Base-by-base conservation (phyloP, 2,888 invertebrate genomes). In the Osmoderma eremita region DNA sequence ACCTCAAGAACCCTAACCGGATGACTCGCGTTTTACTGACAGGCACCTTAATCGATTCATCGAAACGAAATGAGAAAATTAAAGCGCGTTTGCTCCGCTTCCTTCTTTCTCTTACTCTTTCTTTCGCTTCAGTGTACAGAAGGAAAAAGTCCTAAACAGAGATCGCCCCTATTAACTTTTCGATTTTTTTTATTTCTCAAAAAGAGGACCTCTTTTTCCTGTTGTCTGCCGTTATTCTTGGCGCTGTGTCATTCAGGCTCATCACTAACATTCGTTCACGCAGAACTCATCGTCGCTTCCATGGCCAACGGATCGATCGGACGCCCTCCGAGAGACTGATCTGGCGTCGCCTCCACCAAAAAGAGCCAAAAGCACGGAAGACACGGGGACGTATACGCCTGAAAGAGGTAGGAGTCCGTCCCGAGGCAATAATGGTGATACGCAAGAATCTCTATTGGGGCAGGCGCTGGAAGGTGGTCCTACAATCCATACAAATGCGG, bases 391-490 rank as follows among this genome's bases (percentile, higher is more conserved):
- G 61, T 80, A 76, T 69, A 79, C 78, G 10, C 80, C 81, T 45
- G 85, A 85, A 71, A 80, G 84, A 75, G 83, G 79, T 39, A 81
- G 85, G 65, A 88, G 89, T 80, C 88, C 89, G 48, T 86, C 88
- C 48, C 84, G 88, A 67, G 83, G 87, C 74, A 86, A 86, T 67
- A 86, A 88, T 73, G 88, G 87, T 39, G 91, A 92, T 77, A 84
- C 91, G 75, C 86, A 88, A 71, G 90, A 90, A 70, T 90, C 91
- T 0, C 83, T 93, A 58, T 85, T 94, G 74, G 89, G 91, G 49
- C 93, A 93, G 78, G 90, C 91, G 3, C 83, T 93, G 71, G 93
- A 93, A 80, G 90, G 88, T 76, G 88, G 89, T 62, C 90, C 89
- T 58, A 88, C 87, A 79, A 85, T 86, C 77, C 88, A 89, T 76